Evolutionary conservation across 2,113 vertebrate genomes (phyloP).

Genomic region (Apodemus sylvaticus): DNA sequence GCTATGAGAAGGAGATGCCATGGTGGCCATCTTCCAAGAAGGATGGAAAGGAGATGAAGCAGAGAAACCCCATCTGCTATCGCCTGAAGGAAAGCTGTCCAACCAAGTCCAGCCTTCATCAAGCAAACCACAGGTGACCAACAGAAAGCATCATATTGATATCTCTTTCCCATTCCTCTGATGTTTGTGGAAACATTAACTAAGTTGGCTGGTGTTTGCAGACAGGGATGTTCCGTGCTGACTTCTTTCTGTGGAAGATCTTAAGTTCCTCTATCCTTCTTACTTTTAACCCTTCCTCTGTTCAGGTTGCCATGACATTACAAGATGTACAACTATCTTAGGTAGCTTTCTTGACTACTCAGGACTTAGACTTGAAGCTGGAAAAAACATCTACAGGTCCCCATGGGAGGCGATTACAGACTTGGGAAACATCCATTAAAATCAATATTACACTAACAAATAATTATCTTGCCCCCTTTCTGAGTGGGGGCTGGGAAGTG

Average conservation of each 20-base stretch:
- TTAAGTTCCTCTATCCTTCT: background rate
- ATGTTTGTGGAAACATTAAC: background rate
- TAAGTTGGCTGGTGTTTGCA: background rate
- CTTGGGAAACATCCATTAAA: background rate
- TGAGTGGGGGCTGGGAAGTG: background rate
- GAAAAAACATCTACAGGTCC: background rate
- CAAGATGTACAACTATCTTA: background rate
- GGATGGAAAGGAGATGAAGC: background rate
- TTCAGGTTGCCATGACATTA: background rate
- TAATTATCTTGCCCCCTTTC: background rate
- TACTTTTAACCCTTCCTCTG: background rate
- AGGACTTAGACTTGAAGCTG: background rate
- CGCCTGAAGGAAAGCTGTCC: background rate
- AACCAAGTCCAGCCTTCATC: background rate
- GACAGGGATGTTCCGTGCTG: rapidly evolving
- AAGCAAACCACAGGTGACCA: background rate
- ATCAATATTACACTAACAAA: background rate
- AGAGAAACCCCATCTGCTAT: background rate
- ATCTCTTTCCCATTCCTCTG: background rate
- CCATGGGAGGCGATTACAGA: background rate
- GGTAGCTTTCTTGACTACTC: background rate
- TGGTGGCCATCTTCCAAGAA: background rate
- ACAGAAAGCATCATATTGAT: background rate
- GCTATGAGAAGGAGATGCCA: background rate
- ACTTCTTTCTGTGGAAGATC: background rate